Evolutionary conservation across 2,888 invertebrate genomes (phyloP), one percentile per base, ranked within the genome.

Genomic region (Clostera curtula): DNA sequence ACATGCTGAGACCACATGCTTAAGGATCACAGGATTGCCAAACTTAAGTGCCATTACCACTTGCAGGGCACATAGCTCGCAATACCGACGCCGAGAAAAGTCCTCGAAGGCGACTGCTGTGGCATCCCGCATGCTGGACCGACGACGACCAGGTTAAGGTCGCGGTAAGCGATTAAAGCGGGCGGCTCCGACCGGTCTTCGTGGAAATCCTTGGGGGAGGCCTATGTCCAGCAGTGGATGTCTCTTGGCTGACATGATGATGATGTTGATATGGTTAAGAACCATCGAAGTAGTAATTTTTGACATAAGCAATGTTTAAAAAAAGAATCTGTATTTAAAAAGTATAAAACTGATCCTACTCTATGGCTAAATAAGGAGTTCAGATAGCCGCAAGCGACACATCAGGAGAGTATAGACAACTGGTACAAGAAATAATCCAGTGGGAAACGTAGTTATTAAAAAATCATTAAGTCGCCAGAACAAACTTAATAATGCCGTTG

Each of bases 391-490:
- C 51, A 56, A 71, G 77, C 70, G 13, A 28, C 34, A 24, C 47
- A 46, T 47, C 40, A 35, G 37, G 66, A 61, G 56, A 52, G 51
- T 65, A 68, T 64, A 59, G 61, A 60, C 52, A 52, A 55, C 51
- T 52, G 31, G 44, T 40, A 35, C 53, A 64, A 62, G 59, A 61
- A 60, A 64, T 51, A 36, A 44, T 47, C 50, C 55, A 49, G 43
- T 64, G 59, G 40, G 66, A 66, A 58, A 53, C 52, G 44, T 65
- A 65, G 67, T 67, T 74, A 77, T 76, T 77, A 77, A 73, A 76
- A 71, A 43, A 65, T 69, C 70, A 74, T 77, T 77, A 77, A 62
- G 53, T 42, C 43, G 56, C 55, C 63, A 70, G 62, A 64, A 58
- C 61, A 42, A 56, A 38, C 26, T 36, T 46, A 36, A 20, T 7